phyloP scores from a whole-genome alignment of 2,888 invertebrate species.

The Phyllotreta cruciferae region DNA sequence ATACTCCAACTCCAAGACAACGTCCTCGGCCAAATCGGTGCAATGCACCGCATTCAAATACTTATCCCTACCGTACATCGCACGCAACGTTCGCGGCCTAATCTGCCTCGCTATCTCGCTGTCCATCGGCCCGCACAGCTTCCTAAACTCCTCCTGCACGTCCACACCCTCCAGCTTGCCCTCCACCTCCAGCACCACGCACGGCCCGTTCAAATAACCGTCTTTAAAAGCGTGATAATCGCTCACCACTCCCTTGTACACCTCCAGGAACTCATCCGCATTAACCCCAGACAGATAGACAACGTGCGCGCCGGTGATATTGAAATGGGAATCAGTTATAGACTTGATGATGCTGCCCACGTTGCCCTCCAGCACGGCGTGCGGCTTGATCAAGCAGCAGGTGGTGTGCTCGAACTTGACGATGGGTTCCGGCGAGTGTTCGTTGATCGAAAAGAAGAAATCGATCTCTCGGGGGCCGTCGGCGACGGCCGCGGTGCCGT shows the following conservation, averaged over 20 bases:
- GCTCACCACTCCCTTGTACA: slow-evolving; percentile 87
- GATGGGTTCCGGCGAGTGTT: slow-evolving; percentile 57
- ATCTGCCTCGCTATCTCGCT: slow-evolving; percentile 89
- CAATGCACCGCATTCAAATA: slow-evolving; percentile 91
- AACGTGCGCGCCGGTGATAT: slow-evolving; percentile 81
- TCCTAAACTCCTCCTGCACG: slow-evolving; percentile 77
- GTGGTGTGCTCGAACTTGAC: slow-evolving; percentile 73
- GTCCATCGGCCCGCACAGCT: slow-evolving; percentile 87
- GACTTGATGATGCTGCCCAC: slow-evolving; percentile 74
- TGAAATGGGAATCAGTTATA: slow-evolving; percentile 75
- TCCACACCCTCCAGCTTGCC: slow-evolving; percentile 65
- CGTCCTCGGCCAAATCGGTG: slow-evolving; percentile 91
- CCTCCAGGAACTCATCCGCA: slow-evolving; percentile 91
- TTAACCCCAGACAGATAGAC: slow-evolving; percentile 79
- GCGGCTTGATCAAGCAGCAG: slow-evolving; percentile 88
- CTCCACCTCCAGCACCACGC: slow-evolving; percentile 84
- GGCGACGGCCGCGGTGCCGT: slow-evolving; percentile 68
- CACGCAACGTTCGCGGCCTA: slow-evolving; percentile 83
- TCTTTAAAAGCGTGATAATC: slow-evolving; percentile 82
- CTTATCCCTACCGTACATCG: slow-evolving; percentile 82
- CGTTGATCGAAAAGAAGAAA: slow-evolving; percentile 68
- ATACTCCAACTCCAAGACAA: slow-evolving; percentile 81
- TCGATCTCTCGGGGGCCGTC: slow-evolving; percentile 64
- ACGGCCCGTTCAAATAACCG: slow-evolving; percentile 84
- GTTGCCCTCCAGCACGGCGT: slow-evolving; percentile 79